Percentiles rank a stretch among this genome's conserved stretches.
Evolutionary conservation across 2,113 vertebrate species (phyloP).

Genomic region (Peromyscus polionotus): DNA sequence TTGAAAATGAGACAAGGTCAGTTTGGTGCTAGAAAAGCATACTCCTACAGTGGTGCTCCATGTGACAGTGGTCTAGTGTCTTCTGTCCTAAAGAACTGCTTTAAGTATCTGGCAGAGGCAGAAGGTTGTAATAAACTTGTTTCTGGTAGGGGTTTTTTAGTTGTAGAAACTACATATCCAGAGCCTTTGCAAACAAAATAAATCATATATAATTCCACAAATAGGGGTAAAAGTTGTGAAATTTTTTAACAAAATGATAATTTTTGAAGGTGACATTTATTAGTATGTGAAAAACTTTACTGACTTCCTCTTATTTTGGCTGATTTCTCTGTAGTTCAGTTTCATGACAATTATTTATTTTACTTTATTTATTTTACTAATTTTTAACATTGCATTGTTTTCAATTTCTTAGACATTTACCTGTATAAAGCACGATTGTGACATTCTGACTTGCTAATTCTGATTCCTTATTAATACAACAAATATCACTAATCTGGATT

Average conservation of each 20-base stretch:
- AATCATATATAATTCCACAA: background rate
- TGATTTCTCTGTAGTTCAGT: background rate
- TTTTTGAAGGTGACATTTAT: background rate
- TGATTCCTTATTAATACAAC: background rate
- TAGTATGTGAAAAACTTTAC: background rate
- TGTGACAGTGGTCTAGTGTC: background rate
- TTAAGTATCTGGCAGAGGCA: background rate
- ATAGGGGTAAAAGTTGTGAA: background rate
- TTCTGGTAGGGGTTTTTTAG: fast-evolving
- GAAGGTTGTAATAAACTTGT: background rate
- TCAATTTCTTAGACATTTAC: background rate
- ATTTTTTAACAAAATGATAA: background rate
- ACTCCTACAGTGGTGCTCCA: background rate
- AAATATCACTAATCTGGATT: background rate
- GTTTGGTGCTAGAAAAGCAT: background rate
- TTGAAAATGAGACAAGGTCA: background rate
- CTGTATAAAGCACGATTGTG: background rate
- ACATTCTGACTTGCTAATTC: background rate
- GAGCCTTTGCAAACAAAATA: background rate
- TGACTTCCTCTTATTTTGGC: background rate
- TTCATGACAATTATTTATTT: background rate
- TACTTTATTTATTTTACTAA: background rate
- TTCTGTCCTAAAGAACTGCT: background rate
- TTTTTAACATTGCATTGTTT: background rate
- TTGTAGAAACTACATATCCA: background rate